phyloP scores from a whole-genome alignment of 2,888 invertebrate species.

The Andrena fulva region DNA sequence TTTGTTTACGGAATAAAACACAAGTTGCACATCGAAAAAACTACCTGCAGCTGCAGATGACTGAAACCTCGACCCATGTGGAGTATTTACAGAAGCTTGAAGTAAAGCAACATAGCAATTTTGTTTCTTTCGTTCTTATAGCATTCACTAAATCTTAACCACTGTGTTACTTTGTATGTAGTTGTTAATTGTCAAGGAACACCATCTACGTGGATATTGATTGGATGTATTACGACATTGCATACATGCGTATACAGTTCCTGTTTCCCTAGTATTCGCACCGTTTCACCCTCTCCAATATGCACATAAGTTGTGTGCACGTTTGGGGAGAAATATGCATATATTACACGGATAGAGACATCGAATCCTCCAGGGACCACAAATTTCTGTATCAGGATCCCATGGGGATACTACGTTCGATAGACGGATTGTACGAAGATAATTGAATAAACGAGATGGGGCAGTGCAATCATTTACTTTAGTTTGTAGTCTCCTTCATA shows the following conservation, averaged over 20 bases:
- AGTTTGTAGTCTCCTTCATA: not conserved
- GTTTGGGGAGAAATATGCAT: slow-evolving; percentile 1
- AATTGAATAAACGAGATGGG: not conserved
- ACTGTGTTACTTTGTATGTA: too few species aligned
- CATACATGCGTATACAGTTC: not conserved
- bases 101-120: too few species aligned
- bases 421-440: slow-evolving; percentile 13
- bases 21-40: too few species aligned
- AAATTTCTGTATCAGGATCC: slow-evolving; percentile 22
- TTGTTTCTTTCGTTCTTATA: too few species aligned
- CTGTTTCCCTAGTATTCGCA: not conserved
- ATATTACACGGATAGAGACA: slow-evolving; percentile 38
- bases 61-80: too few species aligned
- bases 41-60: too few species aligned
- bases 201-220: slow-evolving; percentile 43
- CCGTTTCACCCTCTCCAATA: not conserved
- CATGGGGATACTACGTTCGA: slow-evolving; percentile 23
- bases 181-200: slow-evolving; percentile 16
- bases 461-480: not conserved
- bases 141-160: not conserved
- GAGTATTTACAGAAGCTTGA: too few species aligned
- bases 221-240: slow-evolving; percentile 29
- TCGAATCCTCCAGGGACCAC: slow-evolving; percentile 39
- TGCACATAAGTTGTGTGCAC: slow-evolving; percentile 12
- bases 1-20: too few species aligned